phyloP scores from a whole-genome alignment of 2,113 vertebrate genomes.

The Hippocampus comes region DNA sequence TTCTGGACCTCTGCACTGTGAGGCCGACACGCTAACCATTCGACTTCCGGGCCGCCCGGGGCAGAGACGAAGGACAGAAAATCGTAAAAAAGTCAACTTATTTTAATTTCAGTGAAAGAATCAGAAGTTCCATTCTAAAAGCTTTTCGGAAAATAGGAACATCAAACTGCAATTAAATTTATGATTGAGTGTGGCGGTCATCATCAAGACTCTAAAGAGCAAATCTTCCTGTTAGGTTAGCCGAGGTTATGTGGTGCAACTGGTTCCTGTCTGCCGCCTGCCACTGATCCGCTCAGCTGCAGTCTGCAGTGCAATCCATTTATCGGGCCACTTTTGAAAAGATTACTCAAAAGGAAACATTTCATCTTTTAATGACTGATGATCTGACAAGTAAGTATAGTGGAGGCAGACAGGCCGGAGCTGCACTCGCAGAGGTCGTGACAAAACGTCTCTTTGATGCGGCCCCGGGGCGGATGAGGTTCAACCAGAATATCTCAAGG shows the following conservation, averaged over 20 bases:
- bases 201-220: slow-evolving; percentile 23
- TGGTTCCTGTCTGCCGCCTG: slow-evolving; percentile 19
- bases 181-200: slow-evolving; percentile 15
- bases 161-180: background rate
- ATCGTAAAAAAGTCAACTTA: background rate
- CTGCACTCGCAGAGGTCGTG: background rate
- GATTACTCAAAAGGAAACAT: background rate
- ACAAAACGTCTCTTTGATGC: background rate
- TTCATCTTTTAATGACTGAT: background rate
- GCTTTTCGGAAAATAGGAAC: background rate
- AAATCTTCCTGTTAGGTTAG: slow-evolving; percentile 37
- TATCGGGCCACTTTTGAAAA: slow-evolving; percentile 16
- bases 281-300: slow-evolving; percentile 29
- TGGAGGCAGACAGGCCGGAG: background rate
- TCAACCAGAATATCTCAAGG: background rate
- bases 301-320: slow-evolving; percentile 30
- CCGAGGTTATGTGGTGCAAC: slow-evolving; percentile 43
- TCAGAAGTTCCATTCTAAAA: background rate
- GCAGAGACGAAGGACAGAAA: slow-evolving; percentile 1
- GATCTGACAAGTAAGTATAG: background rate
- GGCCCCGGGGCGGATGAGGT: background rate
- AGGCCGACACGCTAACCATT: too few relatives aligned
- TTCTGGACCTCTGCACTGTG: too few relatives aligned
- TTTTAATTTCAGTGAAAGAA: background rate
- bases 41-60: too few relatives aligned